Base-by-base conservation (phyloP, 2,797 vertebrate species). In the Oreochromis grahami region DNA sequence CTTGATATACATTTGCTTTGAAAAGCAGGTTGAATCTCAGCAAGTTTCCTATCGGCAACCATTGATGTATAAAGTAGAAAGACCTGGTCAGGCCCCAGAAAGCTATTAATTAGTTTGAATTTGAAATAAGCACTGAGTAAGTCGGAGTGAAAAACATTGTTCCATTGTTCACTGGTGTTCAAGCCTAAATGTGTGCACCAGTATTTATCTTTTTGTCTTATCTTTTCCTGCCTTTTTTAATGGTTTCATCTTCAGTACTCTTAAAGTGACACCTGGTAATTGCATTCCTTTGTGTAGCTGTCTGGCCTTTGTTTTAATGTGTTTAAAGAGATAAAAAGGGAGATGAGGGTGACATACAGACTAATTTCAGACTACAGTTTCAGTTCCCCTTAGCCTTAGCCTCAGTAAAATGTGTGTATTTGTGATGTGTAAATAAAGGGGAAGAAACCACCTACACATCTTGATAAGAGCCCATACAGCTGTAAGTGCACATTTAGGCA, bases 381-480 rank as follows among this genome's bases (percentile, higher is more conserved):
- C 72, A 13, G 74, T 93, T 94, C 92, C 89, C 79, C 38, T 77
- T 92, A 5, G 29, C 5, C 19, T 4, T 5, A 36, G 53, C 32
- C 2, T 65, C 38, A 14, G 29, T 14, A 34, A 32, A 43, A 24
- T 78, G 43, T 77, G 50, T 80, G 51, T 78, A 77, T 72, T 8
- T 48, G 38, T 32, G 53, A 38, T 76, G 43, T 72, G 63, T 80
- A 51, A 52, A 85, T 85, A 82, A 83, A 84, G 65, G 29, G 84
- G 82, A 87, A 85, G 82, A 65, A 58, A 80, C 88, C 92, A 90
- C 89, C 92, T 94, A 93, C 79, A 52, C 21, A 6, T 83, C 77
- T 83, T 21, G 77, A 88, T 92, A 88, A 88, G 82, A 77, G 41
- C 29, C 50, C 65, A 6, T 29, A 34, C 88, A 92, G 88, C 86